Conservation (phyloP, 2,113 vertebrate species). For the Xiphias gladius region DNA sequence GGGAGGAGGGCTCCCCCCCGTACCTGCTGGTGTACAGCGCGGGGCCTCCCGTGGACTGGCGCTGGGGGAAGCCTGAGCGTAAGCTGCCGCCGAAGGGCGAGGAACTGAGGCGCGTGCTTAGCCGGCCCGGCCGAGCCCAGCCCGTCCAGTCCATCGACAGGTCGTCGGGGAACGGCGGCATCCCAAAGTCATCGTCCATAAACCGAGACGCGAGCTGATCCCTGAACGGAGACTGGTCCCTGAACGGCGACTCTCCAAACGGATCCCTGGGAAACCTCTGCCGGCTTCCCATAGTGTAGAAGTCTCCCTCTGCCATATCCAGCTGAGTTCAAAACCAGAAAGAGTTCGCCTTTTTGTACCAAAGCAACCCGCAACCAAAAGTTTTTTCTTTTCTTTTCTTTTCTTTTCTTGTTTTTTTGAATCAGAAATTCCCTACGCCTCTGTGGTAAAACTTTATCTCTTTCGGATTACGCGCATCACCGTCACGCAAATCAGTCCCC, state of each 20-base stretch:
- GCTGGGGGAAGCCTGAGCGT: slow-evolving; percentile 85
- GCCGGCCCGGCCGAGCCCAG: slow-evolving; percentile 92
- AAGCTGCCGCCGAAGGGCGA: slow-evolving; percentile 89
- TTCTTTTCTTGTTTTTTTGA: background rate
- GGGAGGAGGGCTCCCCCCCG: slow-evolving; percentile 86
- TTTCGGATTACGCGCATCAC: slow-evolving; percentile 51
- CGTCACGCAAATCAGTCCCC: slow-evolving; percentile 41
- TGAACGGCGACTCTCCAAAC: slow-evolving; percentile 88
- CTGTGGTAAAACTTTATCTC: slow-evolving; percentile 10
- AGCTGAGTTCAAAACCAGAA: slow-evolving; percentile 14
- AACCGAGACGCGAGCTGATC: slow-evolving; percentile 91
- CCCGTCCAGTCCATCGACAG: slow-evolving; percentile 94
- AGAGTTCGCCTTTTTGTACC: background rate
- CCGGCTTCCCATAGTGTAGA: slow-evolving; percentile 84
- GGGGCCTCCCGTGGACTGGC: slow-evolving; percentile 81
- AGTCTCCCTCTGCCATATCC: slow-evolving; percentile 95
- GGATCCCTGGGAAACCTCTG: slow-evolving; percentile 90
- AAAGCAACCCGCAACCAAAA: background rate
- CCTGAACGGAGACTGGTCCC: slow-evolving; percentile 84
- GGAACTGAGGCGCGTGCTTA: slow-evolving; percentile 83
- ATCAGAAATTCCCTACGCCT: background rate
- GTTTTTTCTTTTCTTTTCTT: background rate
- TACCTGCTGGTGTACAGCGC: slow-evolving; percentile 85
- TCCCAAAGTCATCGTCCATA: slow-evolving; percentile 95
- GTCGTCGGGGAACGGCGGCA: slow-evolving; percentile 92